These are phyloP conservation scores for Daphoenositta chrysoptera DNA, from an alignment of 2,113 vertebrate genomes.

Conservation along the genomic window DNA sequence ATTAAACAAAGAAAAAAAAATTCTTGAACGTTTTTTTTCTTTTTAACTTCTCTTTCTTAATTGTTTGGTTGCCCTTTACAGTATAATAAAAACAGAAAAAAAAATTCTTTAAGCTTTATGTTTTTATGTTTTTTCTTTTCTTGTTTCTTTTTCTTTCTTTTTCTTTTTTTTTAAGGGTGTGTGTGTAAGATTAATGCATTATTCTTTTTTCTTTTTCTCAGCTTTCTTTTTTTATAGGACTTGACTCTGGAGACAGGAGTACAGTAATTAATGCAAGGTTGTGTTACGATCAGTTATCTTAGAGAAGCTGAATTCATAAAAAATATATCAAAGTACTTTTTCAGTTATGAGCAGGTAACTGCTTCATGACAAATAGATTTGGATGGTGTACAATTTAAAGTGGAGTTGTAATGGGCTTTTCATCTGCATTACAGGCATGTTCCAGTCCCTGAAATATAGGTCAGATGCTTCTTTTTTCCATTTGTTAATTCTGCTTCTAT, in stretches of 20 bases:
- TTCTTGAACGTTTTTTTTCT: neutral
- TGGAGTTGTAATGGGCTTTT: neutral
- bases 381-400: constrained; percentile 21
- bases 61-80: neutral
- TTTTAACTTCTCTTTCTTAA: neutral
- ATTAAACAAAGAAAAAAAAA: neutral
- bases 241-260: neutral
- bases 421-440: neutral
- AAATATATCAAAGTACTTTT: constrained; percentile 29
- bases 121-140: fast-evolving
- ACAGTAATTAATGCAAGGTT: constrained; percentile 24
- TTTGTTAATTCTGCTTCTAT: constrained; percentile 11
- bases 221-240: neutral
- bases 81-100: neutral
- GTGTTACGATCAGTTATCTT: neutral
- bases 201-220: neutral
- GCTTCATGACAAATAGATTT: constrained; percentile 33
- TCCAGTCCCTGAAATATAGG: constrained; percentile 37
- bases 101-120: neutral
- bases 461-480: constrained; percentile 17
- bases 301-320: constrained; percentile 38
- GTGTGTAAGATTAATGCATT: neutral
- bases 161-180: neutral
- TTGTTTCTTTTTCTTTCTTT: neutral
- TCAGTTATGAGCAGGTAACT: constrained; percentile 23